Evolutionary conservation across 1,140 invertebrate genomes (phyloP).

Genomic region (Drosophila melanica): DNA sequence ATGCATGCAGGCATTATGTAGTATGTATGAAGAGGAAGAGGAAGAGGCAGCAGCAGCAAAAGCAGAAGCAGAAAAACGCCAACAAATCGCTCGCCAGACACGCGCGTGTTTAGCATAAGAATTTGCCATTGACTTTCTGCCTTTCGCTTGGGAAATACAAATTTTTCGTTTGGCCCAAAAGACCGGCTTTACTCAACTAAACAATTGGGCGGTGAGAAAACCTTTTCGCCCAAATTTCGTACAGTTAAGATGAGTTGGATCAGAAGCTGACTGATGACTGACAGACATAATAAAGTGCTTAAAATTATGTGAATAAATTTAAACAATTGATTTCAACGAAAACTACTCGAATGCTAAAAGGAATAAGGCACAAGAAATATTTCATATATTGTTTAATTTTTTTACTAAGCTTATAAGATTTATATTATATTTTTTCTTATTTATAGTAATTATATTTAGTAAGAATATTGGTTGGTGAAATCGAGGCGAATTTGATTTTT

Average conservation of each 20-base stretch:
- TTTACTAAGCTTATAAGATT: too few relatives aligned
- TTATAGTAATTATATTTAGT: neutral
- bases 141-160: constrained; percentile 60
- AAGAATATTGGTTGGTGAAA: neutral
- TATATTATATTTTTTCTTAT: neutral
- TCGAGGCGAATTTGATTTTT: constrained; percentile 1
- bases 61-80: constrained; percentile 53
- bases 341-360: too few relatives aligned
- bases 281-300: too few relatives aligned
- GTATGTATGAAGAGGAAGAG: constrained; percentile 24
- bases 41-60: neutral
- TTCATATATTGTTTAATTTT: too few relatives aligned
- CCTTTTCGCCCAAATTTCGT: constrained; percentile 26
- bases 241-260: too few relatives aligned
- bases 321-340: neutral
- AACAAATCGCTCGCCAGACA: constrained; percentile 67
- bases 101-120: constrained; percentile 78
- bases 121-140: constrained; percentile 43
- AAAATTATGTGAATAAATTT: neutral
- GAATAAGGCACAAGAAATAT: too few relatives aligned
- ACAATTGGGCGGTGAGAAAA: constrained; percentile 14
- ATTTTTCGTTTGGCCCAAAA: constrained; percentile 44
- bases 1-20: constrained; percentile 8
- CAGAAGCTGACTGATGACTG: too few relatives aligned
- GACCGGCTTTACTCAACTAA: constrained; percentile 34